Conservation (phyloP, 2,797 vertebrate species). For the Falco cherrug region DNA sequence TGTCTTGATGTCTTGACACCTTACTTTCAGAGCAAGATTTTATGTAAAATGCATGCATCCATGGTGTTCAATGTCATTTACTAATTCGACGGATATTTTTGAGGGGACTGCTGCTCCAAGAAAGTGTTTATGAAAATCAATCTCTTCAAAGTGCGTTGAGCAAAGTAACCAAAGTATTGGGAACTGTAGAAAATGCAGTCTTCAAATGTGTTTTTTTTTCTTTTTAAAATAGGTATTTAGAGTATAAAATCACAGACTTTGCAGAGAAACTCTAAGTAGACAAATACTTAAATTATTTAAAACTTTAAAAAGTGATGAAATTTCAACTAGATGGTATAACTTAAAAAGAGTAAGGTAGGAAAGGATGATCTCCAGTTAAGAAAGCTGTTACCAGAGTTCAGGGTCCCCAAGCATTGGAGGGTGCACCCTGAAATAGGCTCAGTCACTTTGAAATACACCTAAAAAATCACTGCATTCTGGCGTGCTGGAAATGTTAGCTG, state of each 20-base stretch:
- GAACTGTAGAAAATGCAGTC: not conserved
- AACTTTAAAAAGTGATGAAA: not conserved
- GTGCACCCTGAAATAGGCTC: rapidly evolving
- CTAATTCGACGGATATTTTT: not conserved
- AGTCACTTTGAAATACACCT: not conserved
- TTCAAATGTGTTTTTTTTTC: not conserved
- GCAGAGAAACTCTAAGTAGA: not conserved
- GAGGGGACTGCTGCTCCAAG: not conserved
- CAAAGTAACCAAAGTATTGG: not conserved
- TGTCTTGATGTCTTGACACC: not conserved
- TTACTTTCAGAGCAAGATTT: not conserved
- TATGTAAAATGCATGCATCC: not conserved
- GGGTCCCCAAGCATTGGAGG: rapidly evolving
- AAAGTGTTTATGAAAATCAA: not conserved
- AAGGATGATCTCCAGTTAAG: not conserved
- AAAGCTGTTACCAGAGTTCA: not conserved
- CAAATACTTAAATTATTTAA: not conserved
- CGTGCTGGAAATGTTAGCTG: not conserved
- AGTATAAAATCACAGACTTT: not conserved
- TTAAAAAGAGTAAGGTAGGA: not conserved
- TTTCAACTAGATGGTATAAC: not conserved
- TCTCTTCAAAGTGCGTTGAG: not conserved
- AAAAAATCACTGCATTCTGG: not conserved
- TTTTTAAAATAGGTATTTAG: not conserved
- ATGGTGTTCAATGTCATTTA: not conserved